Evolutionary conservation across 92 coral and sea anemone genomes (phyloP).

Genomic region (Hydrozoanthus gracilis): DNA sequence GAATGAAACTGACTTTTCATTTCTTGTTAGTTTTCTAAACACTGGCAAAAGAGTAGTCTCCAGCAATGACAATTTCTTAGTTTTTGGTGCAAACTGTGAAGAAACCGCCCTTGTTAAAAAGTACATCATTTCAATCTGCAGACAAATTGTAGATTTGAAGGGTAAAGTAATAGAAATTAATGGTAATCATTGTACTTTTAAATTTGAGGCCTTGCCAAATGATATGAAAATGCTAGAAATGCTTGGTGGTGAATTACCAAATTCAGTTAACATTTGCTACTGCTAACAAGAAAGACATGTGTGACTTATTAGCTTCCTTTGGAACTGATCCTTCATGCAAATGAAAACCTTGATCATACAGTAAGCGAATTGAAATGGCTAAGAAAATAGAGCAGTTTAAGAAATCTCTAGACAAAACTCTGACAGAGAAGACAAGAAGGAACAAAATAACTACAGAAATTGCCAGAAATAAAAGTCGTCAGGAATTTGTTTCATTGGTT

Average conservation of each 20-base stretch:
- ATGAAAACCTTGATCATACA: conserved; percentile 47
- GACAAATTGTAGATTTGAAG: conserved; percentile 59
- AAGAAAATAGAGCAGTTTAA: conserved; percentile 5
- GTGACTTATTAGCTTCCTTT: conserved; percentile 48
- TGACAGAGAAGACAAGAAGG: neutral
- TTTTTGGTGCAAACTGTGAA: conserved; percentile 82
- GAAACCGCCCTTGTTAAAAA: conserved; percentile 63
- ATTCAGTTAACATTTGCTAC: conserved; percentile 49
- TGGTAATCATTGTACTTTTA: conserved; percentile 53
- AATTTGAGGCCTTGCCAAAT: conserved; percentile 67
- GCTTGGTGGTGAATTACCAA: conserved; percentile 56
- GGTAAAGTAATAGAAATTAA: conserved; percentile 46
- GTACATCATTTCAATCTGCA: conserved; percentile 60
- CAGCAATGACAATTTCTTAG: conserved; percentile 58
- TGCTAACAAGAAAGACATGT: conserved; percentile 34
- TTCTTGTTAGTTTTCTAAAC: conserved; percentile 69
- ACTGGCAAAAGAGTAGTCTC: conserved; percentile 59
- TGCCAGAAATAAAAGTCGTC: neutral
- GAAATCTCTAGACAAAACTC: neutral
- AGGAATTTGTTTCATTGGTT: neutral
- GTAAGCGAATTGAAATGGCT: neutral
- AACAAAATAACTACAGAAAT: neutral
- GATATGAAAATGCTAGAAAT: conserved; percentile 71
- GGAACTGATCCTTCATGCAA: conserved; percentile 33
- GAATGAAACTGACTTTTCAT: conserved; percentile 67